Evolutionary conservation across 2,888 invertebrate species (phyloP).

Genomic region (Plagiodera versicolora): DNA sequence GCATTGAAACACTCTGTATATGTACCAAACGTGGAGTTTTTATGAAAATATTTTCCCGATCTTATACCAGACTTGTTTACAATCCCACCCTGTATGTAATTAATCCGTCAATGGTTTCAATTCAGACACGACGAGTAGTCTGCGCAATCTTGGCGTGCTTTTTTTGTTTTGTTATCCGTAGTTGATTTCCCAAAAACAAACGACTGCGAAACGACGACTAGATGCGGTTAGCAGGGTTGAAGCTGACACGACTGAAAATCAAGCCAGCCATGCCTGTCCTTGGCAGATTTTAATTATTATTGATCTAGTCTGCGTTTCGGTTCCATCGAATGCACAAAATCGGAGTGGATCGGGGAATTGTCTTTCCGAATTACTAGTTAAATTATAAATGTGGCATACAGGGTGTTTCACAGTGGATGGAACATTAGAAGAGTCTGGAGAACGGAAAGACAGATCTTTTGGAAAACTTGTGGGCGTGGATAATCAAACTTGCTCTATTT

Average conservation of each 20-base stretch:
- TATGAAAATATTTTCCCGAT: no score
- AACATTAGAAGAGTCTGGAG: no score
- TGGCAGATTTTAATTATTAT: slow-evolving; percentile 35
- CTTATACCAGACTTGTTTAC: no score
- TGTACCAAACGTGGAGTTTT: no score
- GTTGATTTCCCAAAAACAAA: slow-evolving; percentile 20
- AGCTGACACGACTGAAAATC: slow-evolving; percentile 27
- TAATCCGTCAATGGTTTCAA: no score
- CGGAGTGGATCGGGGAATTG: neutral
- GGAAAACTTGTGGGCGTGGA: no score
- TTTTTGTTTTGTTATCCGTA: neutral
- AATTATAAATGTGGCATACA: no score
- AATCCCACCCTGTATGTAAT: no score
- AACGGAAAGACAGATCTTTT: no score
- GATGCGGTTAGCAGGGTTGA: slow-evolving; percentile 29
- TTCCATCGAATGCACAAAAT: slow-evolving; percentile 25
- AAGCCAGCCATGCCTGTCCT: slow-evolving; percentile 24
- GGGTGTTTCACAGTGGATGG: neutral
- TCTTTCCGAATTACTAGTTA: no score
- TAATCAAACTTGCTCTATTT: no score
- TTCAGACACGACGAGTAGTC: neutral
- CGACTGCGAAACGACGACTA: slow-evolving; percentile 27
- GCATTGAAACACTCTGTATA: no score
- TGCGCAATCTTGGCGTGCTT: neutral
- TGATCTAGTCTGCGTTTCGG: slow-evolving; percentile 27